Conservation (phyloP, 2,113 vertebrate genomes). For the Eurystomus gularis region DNA sequence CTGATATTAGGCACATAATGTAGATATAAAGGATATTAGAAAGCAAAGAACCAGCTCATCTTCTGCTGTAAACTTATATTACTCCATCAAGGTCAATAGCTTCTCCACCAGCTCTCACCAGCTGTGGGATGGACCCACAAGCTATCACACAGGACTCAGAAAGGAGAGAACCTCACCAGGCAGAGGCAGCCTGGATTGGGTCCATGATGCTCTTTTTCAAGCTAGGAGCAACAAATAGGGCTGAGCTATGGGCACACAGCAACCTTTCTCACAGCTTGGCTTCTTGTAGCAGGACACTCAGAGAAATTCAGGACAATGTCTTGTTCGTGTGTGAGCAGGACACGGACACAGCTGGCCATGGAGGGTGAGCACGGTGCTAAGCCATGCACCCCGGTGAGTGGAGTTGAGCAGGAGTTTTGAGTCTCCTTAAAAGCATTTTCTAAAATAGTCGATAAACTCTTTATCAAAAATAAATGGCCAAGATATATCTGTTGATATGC, state of each 20-base stretch:
- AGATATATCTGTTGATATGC: slow-evolving; percentile 13
- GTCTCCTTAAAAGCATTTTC: not conserved
- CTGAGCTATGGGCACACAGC: not conserved
- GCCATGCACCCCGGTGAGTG: not conserved
- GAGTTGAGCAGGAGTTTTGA: not conserved
- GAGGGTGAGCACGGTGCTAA: fast-evolving
- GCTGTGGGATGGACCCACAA: not conserved
- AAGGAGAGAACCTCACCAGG: not conserved
- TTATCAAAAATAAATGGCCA: not conserved
- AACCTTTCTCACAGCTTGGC: not conserved
- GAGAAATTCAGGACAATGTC: not conserved
- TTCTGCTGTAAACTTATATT: not conserved
- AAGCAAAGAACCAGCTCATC: not conserved
- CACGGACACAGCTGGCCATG: fast-evolving
- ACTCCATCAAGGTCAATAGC: not conserved
- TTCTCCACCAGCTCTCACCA: not conserved
- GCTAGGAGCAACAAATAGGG: not conserved
- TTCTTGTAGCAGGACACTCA: not conserved
- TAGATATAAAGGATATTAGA: not conserved
- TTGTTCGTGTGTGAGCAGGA: fast-evolving
- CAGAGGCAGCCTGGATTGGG: not conserved
- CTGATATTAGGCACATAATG: not conserved
- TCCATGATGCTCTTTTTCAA: not conserved
- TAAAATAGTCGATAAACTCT: slow-evolving; percentile 4
- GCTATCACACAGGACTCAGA: not conserved